Evolutionary conservation across 2,888 invertebrate species (phyloP), one percentile per base, ranked within the genome.

Genomic region (Ochropleura plecta): DNA sequence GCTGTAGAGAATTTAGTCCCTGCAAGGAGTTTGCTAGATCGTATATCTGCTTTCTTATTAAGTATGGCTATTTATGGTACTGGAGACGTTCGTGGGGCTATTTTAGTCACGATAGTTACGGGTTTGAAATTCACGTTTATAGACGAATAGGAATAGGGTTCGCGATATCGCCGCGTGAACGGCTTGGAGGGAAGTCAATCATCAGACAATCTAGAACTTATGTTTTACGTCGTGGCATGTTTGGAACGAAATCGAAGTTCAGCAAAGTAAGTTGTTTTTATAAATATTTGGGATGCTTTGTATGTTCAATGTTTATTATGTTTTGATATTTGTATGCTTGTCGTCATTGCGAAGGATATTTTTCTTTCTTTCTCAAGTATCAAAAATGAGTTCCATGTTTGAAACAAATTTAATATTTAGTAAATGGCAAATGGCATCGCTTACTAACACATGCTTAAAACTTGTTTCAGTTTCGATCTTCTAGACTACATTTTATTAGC

Each of bases 131-230:
- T 62, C 60, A 74, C 75, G 65, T 55, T 62, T 46, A 81, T 51
- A 66, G 65, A 81, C 55, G 46, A 80, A 74, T 62, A 57, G 62
- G 46, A 80, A 74, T 62, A 57, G 62, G 40, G 51, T 81, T 75
- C 49, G 66, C 62, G 75, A 63, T 44, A 75, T 74, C 78, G 49
- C 76, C 62, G 20, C 40, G 42, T 57, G 66, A 65, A 62, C 63
- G 62, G 20, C 9, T 57, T 16, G 46, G 57, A 57, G 40, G 40
- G 44, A 7, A n/a, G 4, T 20, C n/a, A 14, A 14, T 62, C 44
- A n/a, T 62, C n/a, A 44, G n/a, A 44, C n/a, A 7, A n/a, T 62
- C 12, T 62, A 30, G 30, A 30, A 57, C 57, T 57, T 62, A 6
- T 60, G 42, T n/a, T 18, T 60, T 42, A 42, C 18, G 42, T n/a